Percentiles rank a stretch among this genome's conserved stretches.
These are phyloP conservation scores for Minunthozetes semirufus DNA, from an alignment of 2,888 invertebrate species.

Conservation along the genomic window DNA sequence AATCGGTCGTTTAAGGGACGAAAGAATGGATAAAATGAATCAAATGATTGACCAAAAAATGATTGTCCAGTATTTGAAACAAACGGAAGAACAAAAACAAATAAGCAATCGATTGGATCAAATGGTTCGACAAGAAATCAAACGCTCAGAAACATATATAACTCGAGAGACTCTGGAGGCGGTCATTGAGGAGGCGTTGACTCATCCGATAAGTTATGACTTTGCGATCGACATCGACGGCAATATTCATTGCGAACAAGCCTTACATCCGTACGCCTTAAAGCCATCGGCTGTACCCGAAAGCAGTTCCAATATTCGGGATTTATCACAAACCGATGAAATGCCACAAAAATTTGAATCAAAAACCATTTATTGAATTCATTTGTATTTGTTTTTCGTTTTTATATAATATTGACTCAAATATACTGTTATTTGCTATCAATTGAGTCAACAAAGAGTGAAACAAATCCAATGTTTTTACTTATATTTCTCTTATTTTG, in stretches of 20 bases:
- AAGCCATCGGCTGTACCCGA: conserved; percentile 36
- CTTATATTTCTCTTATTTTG: no score
- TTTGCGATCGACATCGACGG: conserved; percentile 35
- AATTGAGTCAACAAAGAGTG: no score
- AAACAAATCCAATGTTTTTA: no score
- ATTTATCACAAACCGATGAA: background rate
- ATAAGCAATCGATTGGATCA: conserved; percentile 22
- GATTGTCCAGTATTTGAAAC: conserved; percentile 4
- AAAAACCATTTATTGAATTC: background rate
- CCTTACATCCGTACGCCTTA: conserved; percentile 38
- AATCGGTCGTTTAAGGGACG: conserved; percentile 30
- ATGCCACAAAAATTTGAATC: background rate
- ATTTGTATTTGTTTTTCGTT: background rate
- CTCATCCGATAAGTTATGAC: conserved; percentile 35
- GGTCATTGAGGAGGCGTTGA: conserved; percentile 32
- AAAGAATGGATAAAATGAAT: conserved; percentile 9
- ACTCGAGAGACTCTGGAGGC: conserved; percentile 34
- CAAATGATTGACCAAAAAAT: conserved; percentile 7
- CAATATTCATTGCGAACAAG: conserved; percentile 25
- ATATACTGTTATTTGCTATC: conserved; percentile 11
- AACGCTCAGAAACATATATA: conserved; percentile 35
- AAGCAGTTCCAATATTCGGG: conserved; percentile 27
- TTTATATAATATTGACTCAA: background rate
- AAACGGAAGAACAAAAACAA: conserved; percentile 13
- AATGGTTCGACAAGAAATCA: conserved; percentile 29